phyloP scores from a whole-genome alignment of 2,888 invertebrate species.

The Pristionchus maxplancki region DNA sequence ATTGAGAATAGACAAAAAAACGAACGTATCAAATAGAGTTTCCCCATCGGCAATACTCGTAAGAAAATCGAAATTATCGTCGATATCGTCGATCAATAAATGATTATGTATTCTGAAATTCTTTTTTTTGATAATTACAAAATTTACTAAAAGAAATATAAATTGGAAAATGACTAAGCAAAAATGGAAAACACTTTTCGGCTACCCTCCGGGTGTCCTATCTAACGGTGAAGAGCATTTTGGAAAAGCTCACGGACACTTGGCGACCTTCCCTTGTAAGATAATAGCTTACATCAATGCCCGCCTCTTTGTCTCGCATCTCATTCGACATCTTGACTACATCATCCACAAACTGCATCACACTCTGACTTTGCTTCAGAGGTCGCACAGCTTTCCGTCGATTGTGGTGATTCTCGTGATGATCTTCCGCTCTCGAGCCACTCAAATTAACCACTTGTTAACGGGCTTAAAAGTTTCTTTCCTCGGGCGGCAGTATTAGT shows the following conservation, averaged over 20 bases:
- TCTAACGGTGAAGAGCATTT: no score
- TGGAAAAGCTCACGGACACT: no score
- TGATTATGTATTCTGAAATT: neutral
- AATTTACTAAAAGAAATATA: no score
- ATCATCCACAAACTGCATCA: neutral
- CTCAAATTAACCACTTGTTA: neutral
- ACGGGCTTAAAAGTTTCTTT: no score
- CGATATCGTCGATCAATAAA: neutral
- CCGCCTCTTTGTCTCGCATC: neutral
- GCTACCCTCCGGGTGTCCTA: no score
- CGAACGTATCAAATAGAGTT: constrained; percentile 16
- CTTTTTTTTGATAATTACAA: no score
- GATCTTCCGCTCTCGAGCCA: neutral
- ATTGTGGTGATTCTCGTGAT: neutral
- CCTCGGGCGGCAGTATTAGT: no score
- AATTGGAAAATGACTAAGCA: no score
- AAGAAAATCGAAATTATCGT: neutral
- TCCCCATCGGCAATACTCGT: neutral
- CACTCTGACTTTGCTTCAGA: constrained; percentile 20
- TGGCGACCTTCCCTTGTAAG: no score
- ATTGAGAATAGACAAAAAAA: neutral
- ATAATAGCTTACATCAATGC: neutral
- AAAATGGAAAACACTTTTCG: neutral
- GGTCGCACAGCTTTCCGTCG: neutral
- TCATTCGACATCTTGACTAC: neutral